Base-by-base conservation (phyloP, 1,140 invertebrate genomes). In the Caenorhabditis tropicalis region DNA sequence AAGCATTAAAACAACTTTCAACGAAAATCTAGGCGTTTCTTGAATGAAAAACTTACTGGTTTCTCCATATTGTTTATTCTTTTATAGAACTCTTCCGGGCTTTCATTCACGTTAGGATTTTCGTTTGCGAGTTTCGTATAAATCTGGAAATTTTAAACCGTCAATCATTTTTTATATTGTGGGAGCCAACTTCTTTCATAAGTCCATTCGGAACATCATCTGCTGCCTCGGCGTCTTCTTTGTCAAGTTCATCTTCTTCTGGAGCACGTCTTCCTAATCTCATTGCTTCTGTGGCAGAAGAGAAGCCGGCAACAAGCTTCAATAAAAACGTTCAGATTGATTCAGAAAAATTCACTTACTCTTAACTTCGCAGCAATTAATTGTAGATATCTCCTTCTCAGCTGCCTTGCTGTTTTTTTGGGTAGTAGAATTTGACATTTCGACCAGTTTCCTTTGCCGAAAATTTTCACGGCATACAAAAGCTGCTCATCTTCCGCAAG, bases 401-500 rank as follows among this genome's bases (percentile, higher is more conserved):
- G 70, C n/a, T 56, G 36, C 21, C 21, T 53, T 16, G 49, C n/a
- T 19, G 49, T 82, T 33, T 58, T 82, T 24, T 24, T 58, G 4
- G 48, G 27, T 2, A 82, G 53, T 4, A 82, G 19, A 7, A 27
- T 24, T 29, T 43, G 36, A 43, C 49, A 43, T 58, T 82, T 82
- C 3, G 81, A 33, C 81, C 81, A 82, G 21, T 82, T 43, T 39
- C 84, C 53, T 85, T 79, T 48, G n/a, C 82, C 82, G 36, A 87
- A 87, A 5, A 82, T 33, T 31, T 70, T 79, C 24, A 86, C 49
- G 7, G 53, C 65, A 49, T 81, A 87, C 10, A 86, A 33, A 15
- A 87, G 79, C 27, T 81, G 82, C 29, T 87, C 86, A 33, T 87
- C 86, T 43, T 87, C 86, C 9, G 16, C 49, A 16, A 84, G 29